Percentiles rank a stretch among this genome's conserved stretches.
phyloP scores from a whole-genome alignment of 2,797 vertebrate genomes.

The Heliangelus exortis region DNA sequence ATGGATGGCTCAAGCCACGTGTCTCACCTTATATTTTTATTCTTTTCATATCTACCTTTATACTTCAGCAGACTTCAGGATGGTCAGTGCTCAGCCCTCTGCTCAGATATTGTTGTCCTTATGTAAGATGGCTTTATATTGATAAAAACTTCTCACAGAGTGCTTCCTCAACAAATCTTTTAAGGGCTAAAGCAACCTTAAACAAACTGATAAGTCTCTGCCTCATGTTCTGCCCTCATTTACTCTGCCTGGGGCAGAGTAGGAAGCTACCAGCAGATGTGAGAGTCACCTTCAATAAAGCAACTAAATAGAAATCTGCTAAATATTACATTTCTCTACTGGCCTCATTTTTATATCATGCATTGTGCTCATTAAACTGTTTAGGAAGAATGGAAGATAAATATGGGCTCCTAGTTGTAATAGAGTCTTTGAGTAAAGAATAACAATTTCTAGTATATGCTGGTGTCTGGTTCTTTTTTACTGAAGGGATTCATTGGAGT shows the following conservation, averaged over 20 bases:
- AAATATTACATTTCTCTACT: not conserved
- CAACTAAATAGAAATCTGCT: not conserved
- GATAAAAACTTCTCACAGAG: not conserved
- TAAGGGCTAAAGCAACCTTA: not conserved
- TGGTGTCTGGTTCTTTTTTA: not conserved
- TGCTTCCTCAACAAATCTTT: not conserved
- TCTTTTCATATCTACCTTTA: not conserved
- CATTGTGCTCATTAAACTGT: slow-evolving; percentile 1
- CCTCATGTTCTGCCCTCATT: not conserved
- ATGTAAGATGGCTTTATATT: not conserved
- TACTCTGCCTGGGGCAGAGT: not conserved
- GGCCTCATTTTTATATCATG: not conserved
- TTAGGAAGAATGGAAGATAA: slow-evolving; percentile 1
- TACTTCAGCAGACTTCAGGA: not conserved
- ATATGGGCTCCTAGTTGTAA: not conserved
- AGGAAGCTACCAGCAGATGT: not conserved
- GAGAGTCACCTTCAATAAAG: slow-evolving; percentile 17
- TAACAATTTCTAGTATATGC: not conserved
- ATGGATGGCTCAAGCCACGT: fast-evolving
- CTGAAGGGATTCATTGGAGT: not conserved
- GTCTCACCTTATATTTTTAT: not conserved
- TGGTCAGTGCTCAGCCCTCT: not conserved
- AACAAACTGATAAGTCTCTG: not conserved
- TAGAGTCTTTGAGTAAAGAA: not conserved
- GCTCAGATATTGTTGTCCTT: not conserved